Evolutionary conservation across 2,113 vertebrate species (phyloP), one percentile per base, ranked within the genome.

Genomic region (Nansenia antarctica): DNA sequence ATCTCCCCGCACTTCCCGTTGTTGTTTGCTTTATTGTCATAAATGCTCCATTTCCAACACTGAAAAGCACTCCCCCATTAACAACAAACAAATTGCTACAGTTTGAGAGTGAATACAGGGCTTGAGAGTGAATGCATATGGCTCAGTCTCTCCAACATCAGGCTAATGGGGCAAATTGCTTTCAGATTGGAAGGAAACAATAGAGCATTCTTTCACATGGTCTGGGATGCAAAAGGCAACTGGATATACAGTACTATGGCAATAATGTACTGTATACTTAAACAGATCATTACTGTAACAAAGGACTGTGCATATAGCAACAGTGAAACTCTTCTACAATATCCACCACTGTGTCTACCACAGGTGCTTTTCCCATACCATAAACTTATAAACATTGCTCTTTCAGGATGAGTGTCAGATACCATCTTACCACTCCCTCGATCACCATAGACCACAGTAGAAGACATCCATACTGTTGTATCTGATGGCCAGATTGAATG

Each of bases 161-260:
- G 76, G 60, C 77, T 82, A 83, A 88, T 80, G 70, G 78, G 24
- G 65, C 74, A 86, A 85, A 88, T 88, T 89, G 83, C 80, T 85
- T 76, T 86, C 84, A 86, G 85, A 86, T 64, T 83, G 75, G 76
- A 78, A 65, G 58, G 32, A n/a, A 59, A 62, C 39, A 58, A 57
- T 7, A 22, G 18, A 54, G 73, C 55, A 79, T 80, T 67, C 53
- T 2, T 18, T 73, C 22, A 59, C 7, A 32, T 18, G 18, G 6
- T 8, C 14, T n/a, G 64, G 73, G 76, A 79, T 76, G 75, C 54
- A 59, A 74, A 81, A 77, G 78, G 47, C 79, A 81, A 81, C 77
- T 65, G 65, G 71, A 76, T 45, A 35, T n/a, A n/a, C n/a, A 68
- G 77, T 47, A 70, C n/a, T n/a, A 81, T 32, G 37, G 20, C 49